Evolutionary conservation across 2,113 vertebrate species (phyloP).

Genomic region (Xiphophorus couchianus): DNA sequence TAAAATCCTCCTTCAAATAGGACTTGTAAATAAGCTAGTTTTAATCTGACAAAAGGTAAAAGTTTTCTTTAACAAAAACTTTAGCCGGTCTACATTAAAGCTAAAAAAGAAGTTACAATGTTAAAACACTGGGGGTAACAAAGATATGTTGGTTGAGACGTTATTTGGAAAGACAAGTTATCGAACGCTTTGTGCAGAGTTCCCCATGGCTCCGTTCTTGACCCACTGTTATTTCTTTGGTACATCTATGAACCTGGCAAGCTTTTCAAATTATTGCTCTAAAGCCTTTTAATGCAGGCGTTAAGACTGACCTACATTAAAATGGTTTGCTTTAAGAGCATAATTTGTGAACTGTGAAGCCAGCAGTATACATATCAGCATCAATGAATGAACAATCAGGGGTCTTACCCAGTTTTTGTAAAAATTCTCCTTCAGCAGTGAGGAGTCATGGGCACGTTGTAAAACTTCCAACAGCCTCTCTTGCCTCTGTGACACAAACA

Average conservation of each 20-base stretch:
- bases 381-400: neutral
- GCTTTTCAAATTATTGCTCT: neutral
- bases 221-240: neutral
- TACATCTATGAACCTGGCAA: neutral
- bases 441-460: constrained; percentile 82
- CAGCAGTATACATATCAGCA: neutral
- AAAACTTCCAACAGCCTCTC: constrained; percentile 82
- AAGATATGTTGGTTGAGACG: too few relatives aligned
- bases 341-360: too few relatives aligned
- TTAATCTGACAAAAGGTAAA: too few relatives aligned
- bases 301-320: neutral
- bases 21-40: neutral
- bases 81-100: too few relatives aligned
- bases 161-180: too few relatives aligned
- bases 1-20: neutral
- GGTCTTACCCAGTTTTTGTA: constrained; percentile 92
- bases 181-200: neutral
- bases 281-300: neutral
- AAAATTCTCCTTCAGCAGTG: constrained; percentile 82
- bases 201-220: neutral
- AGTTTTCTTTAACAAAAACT: too few relatives aligned
- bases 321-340: too few relatives aligned
- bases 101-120: too few relatives aligned
- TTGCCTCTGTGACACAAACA: constrained; percentile 82
- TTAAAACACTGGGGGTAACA: too few relatives aligned